Conservation (phyloP, 2,888 invertebrate species). For the Ptilodon capucinus region DNA sequence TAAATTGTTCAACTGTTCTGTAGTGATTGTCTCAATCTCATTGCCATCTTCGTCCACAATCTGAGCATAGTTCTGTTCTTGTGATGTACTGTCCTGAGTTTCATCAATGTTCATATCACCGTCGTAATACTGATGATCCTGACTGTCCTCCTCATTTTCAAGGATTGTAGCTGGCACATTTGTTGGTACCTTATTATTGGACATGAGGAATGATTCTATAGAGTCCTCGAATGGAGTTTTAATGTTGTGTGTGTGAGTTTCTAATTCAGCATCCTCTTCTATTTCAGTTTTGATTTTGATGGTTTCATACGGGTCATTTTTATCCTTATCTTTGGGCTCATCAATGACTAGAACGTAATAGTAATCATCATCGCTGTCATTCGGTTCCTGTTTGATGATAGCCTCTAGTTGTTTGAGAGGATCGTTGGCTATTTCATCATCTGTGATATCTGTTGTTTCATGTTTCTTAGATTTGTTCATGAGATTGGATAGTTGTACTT, state of each 20-base stretch:
- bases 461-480: conserved; percentile 40
- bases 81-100: conserved; percentile 40
- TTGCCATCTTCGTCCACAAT: conserved; percentile 31
- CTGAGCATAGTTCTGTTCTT: conserved; percentile 33
- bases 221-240: conserved; percentile 52
- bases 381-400: conserved; percentile 68
- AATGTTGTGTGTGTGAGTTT: not conserved
- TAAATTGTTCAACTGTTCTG: conserved; percentile 26
- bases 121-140: conserved; percentile 48
- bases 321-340: conserved; percentile 53
- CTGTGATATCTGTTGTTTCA: conserved; percentile 26
- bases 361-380: conserved; percentile 72
- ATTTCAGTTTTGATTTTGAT: not conserved
- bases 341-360: conserved; percentile 77
- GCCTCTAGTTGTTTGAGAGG: conserved; percentile 67
- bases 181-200: conserved; percentile 58
- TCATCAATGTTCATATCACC: conserved; percentile 53
- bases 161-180: conserved; percentile 75
- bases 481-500: conserved; percentile 55
- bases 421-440: conserved; percentile 57
- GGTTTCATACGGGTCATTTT: conserved; percentile 9
- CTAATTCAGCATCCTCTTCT: not conserved
- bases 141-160: conserved; percentile 68
- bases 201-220: conserved; percentile 64
- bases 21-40: conserved; percentile 32